These are phyloP conservation scores for Agonum fuliginosum DNA, from an alignment of 2,888 invertebrate genomes.

Conservation along the genomic window DNA sequence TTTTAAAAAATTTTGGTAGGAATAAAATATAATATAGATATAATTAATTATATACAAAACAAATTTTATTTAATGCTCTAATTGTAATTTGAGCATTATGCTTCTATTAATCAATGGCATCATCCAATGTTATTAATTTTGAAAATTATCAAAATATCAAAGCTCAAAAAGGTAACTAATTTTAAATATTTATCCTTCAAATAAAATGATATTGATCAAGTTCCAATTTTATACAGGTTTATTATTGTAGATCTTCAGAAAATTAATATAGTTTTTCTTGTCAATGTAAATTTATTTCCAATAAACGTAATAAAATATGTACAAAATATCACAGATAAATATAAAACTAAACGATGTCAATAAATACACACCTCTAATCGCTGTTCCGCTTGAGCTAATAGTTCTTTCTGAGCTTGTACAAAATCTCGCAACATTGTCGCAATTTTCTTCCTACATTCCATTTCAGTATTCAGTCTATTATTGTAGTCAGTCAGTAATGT, in stretches of 20 bases:
- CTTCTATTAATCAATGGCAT: too few relatives aligned
- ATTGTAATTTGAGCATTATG: too few relatives aligned
- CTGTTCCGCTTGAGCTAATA: constrained; percentile 89
- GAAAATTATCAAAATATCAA: too few relatives aligned
- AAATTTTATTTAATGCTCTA: too few relatives aligned
- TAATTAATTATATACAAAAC: too few relatives aligned
- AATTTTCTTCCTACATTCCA: constrained; percentile 91
- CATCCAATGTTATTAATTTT: too few relatives aligned
- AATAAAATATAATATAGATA: too few relatives aligned
- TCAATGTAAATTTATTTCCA: constrained; percentile 15
- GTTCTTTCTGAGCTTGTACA: constrained; percentile 88
- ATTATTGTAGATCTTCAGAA: too few relatives aligned
- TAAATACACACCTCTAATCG: constrained; percentile 83
- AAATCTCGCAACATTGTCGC: constrained; percentile 92
- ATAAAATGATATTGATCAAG: constrained; percentile 15
- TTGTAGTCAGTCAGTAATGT: constrained; percentile 92
- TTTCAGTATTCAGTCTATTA: constrained; percentile 86
- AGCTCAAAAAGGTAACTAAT: too few relatives aligned
- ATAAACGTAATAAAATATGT: constrained; percentile 32
- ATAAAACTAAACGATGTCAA: neutral
- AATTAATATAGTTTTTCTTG: neutral
- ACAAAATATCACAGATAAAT: constrained; percentile 29
- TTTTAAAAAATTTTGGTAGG: too few relatives aligned
- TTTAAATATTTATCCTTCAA: too few relatives aligned
- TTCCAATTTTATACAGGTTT: neutral